A percentile compares a stretch with the other conserved stretches of the same genome.
Evolutionary conservation across 2,888 invertebrate genomes (phyloP).

Genomic region (Aproaerema taeniolella): DNA sequence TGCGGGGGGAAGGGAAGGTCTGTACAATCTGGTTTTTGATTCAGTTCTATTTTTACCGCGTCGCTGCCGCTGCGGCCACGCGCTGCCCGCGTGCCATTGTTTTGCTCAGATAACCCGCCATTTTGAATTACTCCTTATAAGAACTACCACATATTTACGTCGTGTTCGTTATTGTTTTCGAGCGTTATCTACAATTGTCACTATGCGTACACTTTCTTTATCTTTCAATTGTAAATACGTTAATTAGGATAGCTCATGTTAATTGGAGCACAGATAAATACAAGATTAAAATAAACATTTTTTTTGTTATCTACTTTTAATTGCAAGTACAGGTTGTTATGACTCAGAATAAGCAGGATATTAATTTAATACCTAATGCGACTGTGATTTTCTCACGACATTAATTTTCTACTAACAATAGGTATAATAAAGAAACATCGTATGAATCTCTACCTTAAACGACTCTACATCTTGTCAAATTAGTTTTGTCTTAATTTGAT

Average conservation of each 20-base stretch:
- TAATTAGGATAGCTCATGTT: constrained; percentile 43
- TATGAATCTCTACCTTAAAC: no score
- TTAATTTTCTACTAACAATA: not conserved
- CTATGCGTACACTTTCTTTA: constrained; percentile 42
- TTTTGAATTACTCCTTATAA: constrained; percentile 33
- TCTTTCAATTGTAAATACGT: constrained; percentile 37
- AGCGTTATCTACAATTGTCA: constrained; percentile 40
- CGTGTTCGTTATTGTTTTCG: constrained; percentile 49
- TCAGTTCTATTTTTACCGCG: constrained; percentile 56
- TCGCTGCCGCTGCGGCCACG: constrained; percentile 49
- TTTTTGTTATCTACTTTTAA: constrained; percentile 8
- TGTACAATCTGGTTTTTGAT: constrained; percentile 33
- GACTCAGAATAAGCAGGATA: no score
- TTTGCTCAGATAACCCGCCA: constrained; percentile 53
- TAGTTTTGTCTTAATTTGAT: no score
- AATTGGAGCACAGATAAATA: constrained; percentile 23
- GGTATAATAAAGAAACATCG: no score
- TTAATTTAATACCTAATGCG: not conserved
- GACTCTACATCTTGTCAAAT: no score
- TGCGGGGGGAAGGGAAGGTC: constrained; percentile 29
- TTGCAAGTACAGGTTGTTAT: not conserved
- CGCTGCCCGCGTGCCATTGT: constrained; percentile 64
- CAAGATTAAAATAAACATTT: constrained; percentile 24
- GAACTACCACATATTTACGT: constrained; percentile 53
- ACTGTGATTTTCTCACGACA: not conserved